Percentiles rank a stretch among this genome's conserved stretches.
These are phyloP conservation scores for Hydrocynus forskahlii DNA, from an alignment of 2,797 vertebrate species.

Conservation along the genomic window DNA sequence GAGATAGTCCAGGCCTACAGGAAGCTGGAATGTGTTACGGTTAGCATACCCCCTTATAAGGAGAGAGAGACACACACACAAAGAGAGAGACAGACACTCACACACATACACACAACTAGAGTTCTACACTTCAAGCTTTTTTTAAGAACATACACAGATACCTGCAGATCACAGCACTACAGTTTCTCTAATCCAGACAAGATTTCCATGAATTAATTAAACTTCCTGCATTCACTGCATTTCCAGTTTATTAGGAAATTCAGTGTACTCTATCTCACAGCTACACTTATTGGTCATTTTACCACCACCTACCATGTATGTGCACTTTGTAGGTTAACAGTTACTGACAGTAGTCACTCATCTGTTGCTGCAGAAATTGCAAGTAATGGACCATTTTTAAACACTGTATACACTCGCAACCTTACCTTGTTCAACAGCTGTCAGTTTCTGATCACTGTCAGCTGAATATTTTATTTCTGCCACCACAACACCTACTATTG, in stretches of 20 bases:
- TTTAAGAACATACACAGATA: not conserved
- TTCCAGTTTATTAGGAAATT: not conserved
- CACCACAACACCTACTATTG: not conserved
- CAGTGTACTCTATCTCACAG: not conserved
- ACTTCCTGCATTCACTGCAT: not conserved
- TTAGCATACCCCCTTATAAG: conserved; percentile 52
- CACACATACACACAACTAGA: not conserved
- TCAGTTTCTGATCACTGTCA: too few species aligned
- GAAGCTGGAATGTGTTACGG: conserved; percentile 48
- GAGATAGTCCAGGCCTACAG: conserved; percentile 49
- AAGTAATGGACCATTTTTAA: not conserved
- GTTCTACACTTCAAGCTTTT: not conserved
- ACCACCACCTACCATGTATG: not conserved
- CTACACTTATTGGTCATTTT: not conserved
- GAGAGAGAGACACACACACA: conserved; percentile 5
- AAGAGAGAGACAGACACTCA: too few species aligned
- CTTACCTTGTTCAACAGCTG: not conserved
- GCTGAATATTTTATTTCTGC: not conserved
- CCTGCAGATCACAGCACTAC: not conserved
- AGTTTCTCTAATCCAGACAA: not conserved
- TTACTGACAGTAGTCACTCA: too few species aligned
- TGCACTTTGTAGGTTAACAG: too few species aligned
- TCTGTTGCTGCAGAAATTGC: too few species aligned
- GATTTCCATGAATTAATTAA: not conserved
- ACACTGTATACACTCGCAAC: not conserved